Evolutionary conservation across 2,113 vertebrate species (phyloP), one percentile per base, ranked within the genome.

Genomic region (Nyctibius bracteatus): DNA sequence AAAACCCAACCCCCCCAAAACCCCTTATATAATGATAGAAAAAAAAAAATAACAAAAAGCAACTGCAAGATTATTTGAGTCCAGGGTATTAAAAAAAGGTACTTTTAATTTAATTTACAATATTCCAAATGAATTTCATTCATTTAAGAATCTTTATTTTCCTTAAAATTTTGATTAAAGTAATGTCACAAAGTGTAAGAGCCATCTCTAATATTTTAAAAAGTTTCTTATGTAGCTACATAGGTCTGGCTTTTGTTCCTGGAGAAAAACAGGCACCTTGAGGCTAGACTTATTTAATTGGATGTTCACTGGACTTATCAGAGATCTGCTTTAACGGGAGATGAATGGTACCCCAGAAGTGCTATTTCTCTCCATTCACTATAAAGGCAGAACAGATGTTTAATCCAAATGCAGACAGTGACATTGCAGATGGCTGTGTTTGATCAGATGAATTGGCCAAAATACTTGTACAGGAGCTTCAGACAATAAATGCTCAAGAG

Each of bases 1-100:
- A 12, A 27, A 31, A 44, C 30, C 9, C 27, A 5, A 16, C 3
- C 19, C 21, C 2, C 3, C 17, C 5, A n/a, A 58, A 4, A 14
- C 12, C 8, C 10, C 5, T 22, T 62, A 33, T 30, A 18, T 19
- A 62, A 62, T 31, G 4, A 27, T 20, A 51, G 13, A 25, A 28
- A 58, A 71, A 54, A 25, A 49, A 63, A 30, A 41, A n/a, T n/a
- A 8, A 57, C 12, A 24, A 30, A 87, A 89, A 55, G 4, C 19
- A 58, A 24, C 30, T 65, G 4, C 22, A 81, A 90, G 24, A 58
- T 47, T 61, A 30, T 8, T 61, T 70, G n/a, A 83, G 19, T 44
- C 20, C 37, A 58, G 3, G 2, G 2, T 44, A 30, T 11, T 18
- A 62, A 33, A 72, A 84, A 63, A 49, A 33, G 1, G 0, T 49